phyloP scores from a whole-genome alignment of 2,888 invertebrate genomes.

The Pyrrhia umbra region DNA sequence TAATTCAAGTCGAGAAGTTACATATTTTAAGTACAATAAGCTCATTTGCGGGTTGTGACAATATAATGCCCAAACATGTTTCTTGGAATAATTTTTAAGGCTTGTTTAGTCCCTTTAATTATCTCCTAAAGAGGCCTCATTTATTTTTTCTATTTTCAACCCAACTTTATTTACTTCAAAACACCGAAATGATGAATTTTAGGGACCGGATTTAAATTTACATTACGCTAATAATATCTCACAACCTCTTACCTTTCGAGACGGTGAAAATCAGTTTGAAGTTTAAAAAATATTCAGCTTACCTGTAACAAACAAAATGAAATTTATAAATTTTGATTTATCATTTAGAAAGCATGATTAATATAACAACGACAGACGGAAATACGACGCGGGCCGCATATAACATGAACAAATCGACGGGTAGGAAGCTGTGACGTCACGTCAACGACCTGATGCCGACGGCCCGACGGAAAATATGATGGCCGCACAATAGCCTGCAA shows the following conservation, averaged over 20 bases:
- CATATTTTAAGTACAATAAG: slow-evolving; percentile 11
- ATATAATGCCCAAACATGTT: slow-evolving; percentile 17
- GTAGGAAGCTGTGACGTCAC: slow-evolving; percentile 70
- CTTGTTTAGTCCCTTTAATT: slow-evolving; percentile 28
- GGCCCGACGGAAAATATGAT: slow-evolving; percentile 79
- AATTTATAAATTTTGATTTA: slow-evolving; percentile 31
- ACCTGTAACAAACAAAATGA: slow-evolving; percentile 62
- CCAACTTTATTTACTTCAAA: slow-evolving; percentile 27
- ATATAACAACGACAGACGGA: slow-evolving; percentile 42
- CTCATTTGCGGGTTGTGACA: slow-evolving; percentile 6
- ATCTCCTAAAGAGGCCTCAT: slow-evolving; percentile 18
- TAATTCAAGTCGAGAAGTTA: background rate
- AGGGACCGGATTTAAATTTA: slow-evolving; percentile 8
- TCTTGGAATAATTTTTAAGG: slow-evolving; percentile 19
- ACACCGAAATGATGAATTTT: slow-evolving; percentile 8
- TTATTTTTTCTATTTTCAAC: slow-evolving; percentile 28
- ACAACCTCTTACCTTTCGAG: slow-evolving; percentile 44
- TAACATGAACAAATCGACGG: slow-evolving; percentile 70
- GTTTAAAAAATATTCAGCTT: slow-evolving; percentile 35
- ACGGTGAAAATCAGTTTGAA: slow-evolving; percentile 1
- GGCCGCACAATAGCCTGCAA: slow-evolving; percentile 80
- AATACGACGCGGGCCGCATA: slow-evolving; percentile 65
- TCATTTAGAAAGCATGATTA: slow-evolving; percentile 32
- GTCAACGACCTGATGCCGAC: slow-evolving; percentile 71
- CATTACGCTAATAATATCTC: slow-evolving; percentile 25